A percentile compares a stretch with the other conserved stretches of the same genome.
phyloP scores from a whole-genome alignment of 2,113 vertebrate species.

The Oryzias melastigma region DNA sequence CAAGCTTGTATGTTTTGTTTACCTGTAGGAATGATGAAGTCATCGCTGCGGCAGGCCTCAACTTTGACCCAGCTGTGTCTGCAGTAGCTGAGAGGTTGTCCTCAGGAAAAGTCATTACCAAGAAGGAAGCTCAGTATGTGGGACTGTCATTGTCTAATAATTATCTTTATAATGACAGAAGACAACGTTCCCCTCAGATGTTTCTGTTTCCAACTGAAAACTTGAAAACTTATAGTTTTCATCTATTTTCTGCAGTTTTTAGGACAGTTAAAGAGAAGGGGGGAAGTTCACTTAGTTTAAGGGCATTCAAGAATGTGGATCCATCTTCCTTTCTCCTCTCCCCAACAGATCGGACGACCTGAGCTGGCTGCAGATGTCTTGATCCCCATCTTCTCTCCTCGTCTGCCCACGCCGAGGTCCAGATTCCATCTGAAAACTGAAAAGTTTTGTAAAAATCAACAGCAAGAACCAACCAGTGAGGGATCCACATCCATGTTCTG shows the following conservation, averaged over 20 bases:
- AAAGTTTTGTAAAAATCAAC: background rate
- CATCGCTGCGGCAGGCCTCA: constrained; percentile 80
- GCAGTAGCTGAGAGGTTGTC: constrained; percentile 79
- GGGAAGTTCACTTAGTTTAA: background rate
- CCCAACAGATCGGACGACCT: constrained; percentile 68
- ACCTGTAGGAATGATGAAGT: constrained; percentile 75
- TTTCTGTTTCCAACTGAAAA: no score
- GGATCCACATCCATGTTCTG: constrained; percentile 7
- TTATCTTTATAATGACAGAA: no score
- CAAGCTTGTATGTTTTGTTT: background rate
- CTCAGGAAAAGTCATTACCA: constrained; percentile 78
- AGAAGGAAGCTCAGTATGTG: constrained; percentile 80
- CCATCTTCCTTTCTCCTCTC: background rate
- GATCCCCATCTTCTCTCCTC: constrained; percentile 22
- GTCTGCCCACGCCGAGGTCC: background rate
- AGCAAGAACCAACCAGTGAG: constrained; percentile 2
- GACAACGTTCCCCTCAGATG: no score
- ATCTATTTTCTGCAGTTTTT: no score
- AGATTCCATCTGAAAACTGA: background rate
- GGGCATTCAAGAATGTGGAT: background rate
- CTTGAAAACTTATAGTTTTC: no score
- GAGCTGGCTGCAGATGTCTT: constrained; percentile 73
- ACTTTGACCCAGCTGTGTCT: constrained; percentile 82
- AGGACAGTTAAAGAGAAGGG: no score
- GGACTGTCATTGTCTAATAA: background rate